Base-by-base conservation (phyloP, 2,888 invertebrate species). In the Drosophila peninsularis region DNA sequence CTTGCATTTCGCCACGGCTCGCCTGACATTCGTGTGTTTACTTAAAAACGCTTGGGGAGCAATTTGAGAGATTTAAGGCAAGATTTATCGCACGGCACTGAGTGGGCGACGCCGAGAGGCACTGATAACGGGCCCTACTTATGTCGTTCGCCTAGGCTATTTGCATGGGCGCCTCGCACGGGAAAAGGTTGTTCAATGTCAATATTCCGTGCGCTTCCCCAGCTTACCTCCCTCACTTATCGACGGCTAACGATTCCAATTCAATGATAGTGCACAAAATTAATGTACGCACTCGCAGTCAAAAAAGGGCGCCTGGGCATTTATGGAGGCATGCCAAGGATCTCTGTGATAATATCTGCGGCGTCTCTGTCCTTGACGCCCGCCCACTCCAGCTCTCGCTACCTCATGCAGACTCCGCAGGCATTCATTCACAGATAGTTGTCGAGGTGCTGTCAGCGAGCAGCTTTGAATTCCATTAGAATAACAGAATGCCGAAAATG, bases 31-130 rank as follows among this genome's bases (percentile, higher is more conserved):
- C 53, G 64, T 70, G 82, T 70, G 74, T 88, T 82, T 75, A 67
- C 79, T 81, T 69, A 65, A 72, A 80, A 82, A 70, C 74, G 83
- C 75, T 86, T 72, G 74, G 84, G 87, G 84, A 88, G 79, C 84
- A 81, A 88, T 86, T 86, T 75, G 68, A 71, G 65, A 86, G 85
- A 86, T 83, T 86, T 84, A 71, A 57, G 70, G 49, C 67, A 60
- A 87, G 77, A 85, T 85, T 85, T 85, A 88, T 85, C 72, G 88
- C 45, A 42, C 68, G 49, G 50, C 64, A 50, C 70, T 67, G 78
- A 71, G 76, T 72, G 83, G 72, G 85, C 82, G 80, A 67, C 76
- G 62, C 74, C 73, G 77, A 88, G 82, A 75, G 68, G 63, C 58
- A 75, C 50, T 75, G 78, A 78, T 79, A 78, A 61, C 62, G 44